Conservation (phyloP, 2,888 invertebrate species). For the Platerodrilus igneus region DNA sequence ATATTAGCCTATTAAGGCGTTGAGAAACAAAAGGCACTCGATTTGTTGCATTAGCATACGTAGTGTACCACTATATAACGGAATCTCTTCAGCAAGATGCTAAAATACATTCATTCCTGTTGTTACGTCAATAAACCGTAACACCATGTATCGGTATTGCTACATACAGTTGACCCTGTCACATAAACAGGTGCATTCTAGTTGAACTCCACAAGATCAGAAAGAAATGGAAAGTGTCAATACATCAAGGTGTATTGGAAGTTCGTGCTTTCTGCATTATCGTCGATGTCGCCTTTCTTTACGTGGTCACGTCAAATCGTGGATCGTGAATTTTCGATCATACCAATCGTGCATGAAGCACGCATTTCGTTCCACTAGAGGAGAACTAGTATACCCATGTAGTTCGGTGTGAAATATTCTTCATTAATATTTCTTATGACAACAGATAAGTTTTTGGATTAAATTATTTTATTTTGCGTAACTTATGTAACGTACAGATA, state of each 20-base stretch:
- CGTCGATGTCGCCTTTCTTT: conserved; percentile 34
- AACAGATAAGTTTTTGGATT: too few species aligned
- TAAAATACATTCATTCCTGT: too few species aligned
- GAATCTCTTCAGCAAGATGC: too few species aligned
- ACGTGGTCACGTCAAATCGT: conserved; percentile 27
- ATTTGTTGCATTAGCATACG: too few species aligned
- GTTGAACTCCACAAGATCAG: conserved; percentile 5
- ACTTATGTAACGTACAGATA: too few species aligned
- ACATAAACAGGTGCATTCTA: conserved; percentile 18
- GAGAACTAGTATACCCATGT: too few species aligned
- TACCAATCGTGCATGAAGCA: conserved; percentile 33
- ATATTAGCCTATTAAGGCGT: too few species aligned
- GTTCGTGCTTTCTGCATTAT: conserved; percentile 25
- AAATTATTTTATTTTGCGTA: too few species aligned
- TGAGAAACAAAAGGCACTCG: too few species aligned
- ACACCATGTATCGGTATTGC: conserved; percentile 8
- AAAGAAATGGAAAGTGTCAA: conserved; percentile 30
- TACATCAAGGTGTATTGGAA: conserved; percentile 32
- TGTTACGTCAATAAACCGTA: conserved; percentile 6
- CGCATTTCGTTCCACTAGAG: conserved; percentile 12
- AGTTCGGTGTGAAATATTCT: too few species aligned
- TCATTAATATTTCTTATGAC: too few species aligned
- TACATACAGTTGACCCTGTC: conserved; percentile 9
- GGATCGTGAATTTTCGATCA: conserved; percentile 34
- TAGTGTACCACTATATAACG: too few species aligned